Base-by-base conservation (phyloP, 2,888 invertebrate genomes). In the Brenthis daphne region DNA sequence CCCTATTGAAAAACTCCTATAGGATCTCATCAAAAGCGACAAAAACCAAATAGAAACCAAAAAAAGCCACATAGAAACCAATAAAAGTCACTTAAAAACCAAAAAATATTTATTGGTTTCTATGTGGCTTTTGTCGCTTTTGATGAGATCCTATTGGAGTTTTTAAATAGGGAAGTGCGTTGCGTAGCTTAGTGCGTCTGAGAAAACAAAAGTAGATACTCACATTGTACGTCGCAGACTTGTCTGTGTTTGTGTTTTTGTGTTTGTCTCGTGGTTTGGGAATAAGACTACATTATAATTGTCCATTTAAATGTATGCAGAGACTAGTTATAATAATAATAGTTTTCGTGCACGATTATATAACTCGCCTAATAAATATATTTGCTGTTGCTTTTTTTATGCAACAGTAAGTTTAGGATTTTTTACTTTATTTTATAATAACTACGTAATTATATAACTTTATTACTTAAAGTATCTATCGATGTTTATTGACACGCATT, bases 181-280 rank as follows among this genome's bases (percentile, higher is more conserved):
- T 53, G 67, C 61, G 16, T 71, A 57, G 63, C 69, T 71, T 67
- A 71, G 73, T 71, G 74, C 67, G 47, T 69, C 66, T 54, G 11
- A 43, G 43, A 70, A 71, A 60, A 50, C 48, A n/a, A 71, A 70
- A 71, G 78, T 79, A 79, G 74, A 89, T 91, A 92, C 92, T 92
- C 85, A 92, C 92, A 78, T 77, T 83, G 77, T 68, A 77, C 87
- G 80, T 79, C 89, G 88, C 53, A 73, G 74, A 79, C 78, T 83
- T 87, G 79, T 81, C 65, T 70, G 74, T 74, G 67, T 74, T 14
- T 66, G 70, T 79, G 82, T 84, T 82, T 85, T 80, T 85, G 76
- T 80, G 80, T 84, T 77, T 84, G 89, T 87, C 90, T 89, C 90
- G 90, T 90, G 89, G 88, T 77, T 74, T 64, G 54, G 64, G 57